Base-by-base conservation (phyloP, 2,888 invertebrate genomes). In the Nudaria mundana region DNA sequence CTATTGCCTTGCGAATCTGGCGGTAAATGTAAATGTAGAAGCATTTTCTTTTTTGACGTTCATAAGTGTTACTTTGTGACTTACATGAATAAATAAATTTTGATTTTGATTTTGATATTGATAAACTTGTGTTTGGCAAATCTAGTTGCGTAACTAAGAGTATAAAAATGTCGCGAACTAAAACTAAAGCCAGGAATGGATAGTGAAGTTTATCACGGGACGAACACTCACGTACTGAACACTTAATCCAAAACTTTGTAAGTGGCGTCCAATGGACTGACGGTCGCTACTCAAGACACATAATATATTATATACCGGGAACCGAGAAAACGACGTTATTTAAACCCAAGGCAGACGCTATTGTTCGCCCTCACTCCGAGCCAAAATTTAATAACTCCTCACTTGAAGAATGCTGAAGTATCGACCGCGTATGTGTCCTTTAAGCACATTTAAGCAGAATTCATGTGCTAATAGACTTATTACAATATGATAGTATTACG, bases 321-420 rank as follows among this genome's bases (percentile, higher is more conserved):
- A 57, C 62, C 62, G 66, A 66, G 73, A 67, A 71, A 74, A 73
- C 60, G 76, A 71, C 81, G 74, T 80, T 86, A 86, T 85, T 84
- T 80, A 64, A 69, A 69, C 65, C 65, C 66, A 65, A 78, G 83
- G 82, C 82, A 81, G 71, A 74, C 66, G 61, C 74, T 66, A 73
- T 84, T 85, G 84, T 84, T 80, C 72, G 70, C 66, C 62, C 64
- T 73, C 75, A 68, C 71, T 76, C 74, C 64, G 63, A 67, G 72
- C 70, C 72, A 67, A 76, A 79, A 81, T 81, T 81, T 81, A 82
- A 83, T 83, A 83, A 84, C 75, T 76, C 73, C 68, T 61, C 53
- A 65, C 66, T 56, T 54, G 44, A 58, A 69, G 73, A 75, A 75
- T 8, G 2, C 5, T 20, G n/a, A n/a, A n/a, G 2, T 71, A 76